Evolutionary conservation across 1,140 invertebrate genomes (phyloP).

Genomic region (Archivesica marissinica): DNA sequence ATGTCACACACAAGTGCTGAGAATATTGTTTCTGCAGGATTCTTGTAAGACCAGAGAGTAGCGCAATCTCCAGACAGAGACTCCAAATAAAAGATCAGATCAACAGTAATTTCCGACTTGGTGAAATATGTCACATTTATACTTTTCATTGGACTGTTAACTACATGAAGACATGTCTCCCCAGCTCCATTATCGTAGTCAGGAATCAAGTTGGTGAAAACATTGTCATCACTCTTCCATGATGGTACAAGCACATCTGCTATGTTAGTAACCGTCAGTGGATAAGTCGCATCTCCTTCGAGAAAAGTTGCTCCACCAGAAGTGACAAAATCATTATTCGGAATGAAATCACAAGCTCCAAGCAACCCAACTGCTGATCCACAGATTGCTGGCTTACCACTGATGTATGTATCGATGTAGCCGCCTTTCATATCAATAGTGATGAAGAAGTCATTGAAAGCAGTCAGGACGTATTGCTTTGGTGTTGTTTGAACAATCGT

Average conservation of each 20-base stretch:
- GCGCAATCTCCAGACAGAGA: slow-evolving; percentile 31
- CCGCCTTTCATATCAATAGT: slow-evolving; percentile 47
- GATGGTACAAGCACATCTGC: slow-evolving; percentile 41
- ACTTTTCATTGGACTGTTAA: slow-evolving; percentile 48
- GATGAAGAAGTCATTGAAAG: slow-evolving; percentile 47
- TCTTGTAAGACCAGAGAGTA: slow-evolving; percentile 62
- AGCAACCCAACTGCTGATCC: slow-evolving; percentile 20
- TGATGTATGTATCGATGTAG: slow-evolving; percentile 29
- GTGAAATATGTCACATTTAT: slow-evolving; percentile 51
- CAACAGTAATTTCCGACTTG: slow-evolving; percentile 60
- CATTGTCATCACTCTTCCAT: slow-evolving; percentile 20
- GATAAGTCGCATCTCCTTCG: slow-evolving; percentile 20
- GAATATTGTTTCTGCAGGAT: slow-evolving; percentile 10
- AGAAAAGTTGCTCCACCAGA: slow-evolving; percentile 8
- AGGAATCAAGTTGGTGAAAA: slow-evolving; percentile 41
- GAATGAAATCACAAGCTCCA: slow-evolving; percentile 35
- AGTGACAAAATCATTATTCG: slow-evolving; percentile 50
- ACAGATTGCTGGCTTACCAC: slow-evolving; percentile 35
- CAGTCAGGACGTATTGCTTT: slow-evolving; percentile 33
- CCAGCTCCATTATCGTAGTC: slow-evolving; percentile 51
- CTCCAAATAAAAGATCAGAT: slow-evolving; percentile 64
- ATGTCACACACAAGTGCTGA: slow-evolving; percentile 44
- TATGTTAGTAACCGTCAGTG: slow-evolving; percentile 36
- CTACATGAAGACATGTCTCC: slow-evolving; percentile 57
- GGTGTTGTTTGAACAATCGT: slow-evolving; percentile 3